Evolutionary conservation across 2,113 vertebrate genomes (phyloP).

Genomic region (Zootoca vivipara): DNA sequence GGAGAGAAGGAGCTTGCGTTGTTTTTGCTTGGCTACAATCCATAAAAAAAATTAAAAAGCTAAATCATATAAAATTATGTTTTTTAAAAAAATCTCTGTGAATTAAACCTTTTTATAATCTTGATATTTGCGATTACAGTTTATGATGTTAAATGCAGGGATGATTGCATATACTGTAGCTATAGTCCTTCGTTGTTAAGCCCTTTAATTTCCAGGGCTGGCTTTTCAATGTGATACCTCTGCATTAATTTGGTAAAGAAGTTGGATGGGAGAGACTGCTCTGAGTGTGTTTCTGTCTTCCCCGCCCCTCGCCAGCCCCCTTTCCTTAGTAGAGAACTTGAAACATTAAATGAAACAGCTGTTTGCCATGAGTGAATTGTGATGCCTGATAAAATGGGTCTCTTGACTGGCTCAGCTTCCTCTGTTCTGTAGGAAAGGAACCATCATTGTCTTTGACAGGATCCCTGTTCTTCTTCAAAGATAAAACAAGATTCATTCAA

Average conservation of each 20-base stretch:
- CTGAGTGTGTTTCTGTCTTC: background rate
- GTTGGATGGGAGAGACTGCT: background rate
- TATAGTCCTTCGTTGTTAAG: background rate
- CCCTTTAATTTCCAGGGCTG: background rate
- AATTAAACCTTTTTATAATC: background rate
- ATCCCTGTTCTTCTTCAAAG: slow-evolving; percentile 1
- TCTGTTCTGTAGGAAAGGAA: slow-evolving; percentile 42
- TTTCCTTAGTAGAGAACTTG: slow-evolving; percentile 21
- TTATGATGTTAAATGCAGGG: background rate
- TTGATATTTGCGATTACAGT: background rate
- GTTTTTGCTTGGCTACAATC: background rate
- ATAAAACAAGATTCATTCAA: background rate
- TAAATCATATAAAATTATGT: background rate
- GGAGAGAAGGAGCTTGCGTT: slow-evolving; percentile 5
- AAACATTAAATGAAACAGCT: slow-evolving; percentile 51
- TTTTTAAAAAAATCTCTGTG: slow-evolving; percentile 15
- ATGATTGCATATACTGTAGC: slow-evolving; percentile 2
- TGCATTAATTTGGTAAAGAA: slow-evolving; percentile 9
- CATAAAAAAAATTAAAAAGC: slow-evolving; percentile 14
- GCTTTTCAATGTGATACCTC: background rate
- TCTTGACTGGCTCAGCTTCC: slow-evolving; percentile 46
- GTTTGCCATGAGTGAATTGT: slow-evolving; percentile 56
- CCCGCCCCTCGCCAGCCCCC: background rate
- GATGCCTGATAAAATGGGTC: slow-evolving; percentile 51
- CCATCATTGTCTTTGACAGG: slow-evolving; percentile 26